Percentiles rank a stretch among this genome's conserved stretches.
Conservation (phyloP, 37 sponge, comb jelly and placozoan genomes). For the Aphrocallistes beatrix region DNA sequence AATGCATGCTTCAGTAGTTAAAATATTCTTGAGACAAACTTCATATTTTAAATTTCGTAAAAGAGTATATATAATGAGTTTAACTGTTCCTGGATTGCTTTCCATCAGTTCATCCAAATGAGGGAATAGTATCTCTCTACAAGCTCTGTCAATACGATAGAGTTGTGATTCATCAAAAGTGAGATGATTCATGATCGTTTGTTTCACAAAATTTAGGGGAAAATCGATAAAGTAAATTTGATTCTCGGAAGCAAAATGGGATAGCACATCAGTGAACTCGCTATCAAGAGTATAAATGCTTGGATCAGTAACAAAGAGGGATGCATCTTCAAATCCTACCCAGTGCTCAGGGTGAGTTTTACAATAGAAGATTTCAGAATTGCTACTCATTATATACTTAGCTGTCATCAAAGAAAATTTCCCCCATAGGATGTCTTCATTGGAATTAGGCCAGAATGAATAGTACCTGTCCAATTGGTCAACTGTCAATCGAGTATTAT, state of each 20-base stretch:
- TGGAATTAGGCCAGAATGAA: slow-evolving; percentile 22
- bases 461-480: slow-evolving; percentile 25
- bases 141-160: background rate
- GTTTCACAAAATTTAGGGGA: too few relatives aligned
- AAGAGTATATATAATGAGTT: background rate
- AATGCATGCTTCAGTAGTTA: background rate
- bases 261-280: background rate
- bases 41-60: background rate
- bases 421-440: background rate
- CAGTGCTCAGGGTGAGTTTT: background rate
- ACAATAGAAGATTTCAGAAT: background rate
- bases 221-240: too few relatives aligned
- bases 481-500: background rate
- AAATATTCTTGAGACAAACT: background rate
- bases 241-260: too few relatives aligned
- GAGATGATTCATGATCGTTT: too few relatives aligned
- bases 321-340: background rate
- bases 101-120: too few relatives aligned
- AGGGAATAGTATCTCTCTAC: background rate
- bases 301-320: background rate
- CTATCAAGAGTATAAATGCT: background rate
- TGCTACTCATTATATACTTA: background rate
- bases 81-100: too few relatives aligned
- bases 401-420: background rate
- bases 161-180: too few relatives aligned